Conservation (phyloP, 2,797 vertebrate species). For the Ptychobarbus kaznakovi region DNA sequence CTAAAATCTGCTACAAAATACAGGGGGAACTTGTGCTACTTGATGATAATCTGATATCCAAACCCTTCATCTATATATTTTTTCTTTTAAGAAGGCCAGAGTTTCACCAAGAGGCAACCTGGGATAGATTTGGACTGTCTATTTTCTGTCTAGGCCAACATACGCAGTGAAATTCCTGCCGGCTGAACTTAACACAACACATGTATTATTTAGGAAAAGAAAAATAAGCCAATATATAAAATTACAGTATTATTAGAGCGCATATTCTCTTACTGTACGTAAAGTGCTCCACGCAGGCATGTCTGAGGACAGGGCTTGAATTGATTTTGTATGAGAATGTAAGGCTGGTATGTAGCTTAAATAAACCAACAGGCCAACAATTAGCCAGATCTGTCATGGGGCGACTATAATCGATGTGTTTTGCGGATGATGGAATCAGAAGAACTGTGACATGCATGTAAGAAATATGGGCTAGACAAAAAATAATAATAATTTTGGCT, state of each 20-base stretch:
- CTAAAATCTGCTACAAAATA: constrained; percentile 82
- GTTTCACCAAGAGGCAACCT: constrained; percentile 68
- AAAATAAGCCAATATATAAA: constrained; percentile 75
- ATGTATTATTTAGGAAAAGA: constrained; percentile 70
- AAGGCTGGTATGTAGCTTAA: constrained; percentile 63
- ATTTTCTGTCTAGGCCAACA: constrained; percentile 74
- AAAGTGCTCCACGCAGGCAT: constrained; percentile 63
- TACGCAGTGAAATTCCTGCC: constrained; percentile 67
- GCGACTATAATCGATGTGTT: constrained; percentile 46
- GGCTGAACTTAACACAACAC: constrained; percentile 71
- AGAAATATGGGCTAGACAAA: constrained; percentile 22
- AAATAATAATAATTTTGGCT: constrained; percentile 20
- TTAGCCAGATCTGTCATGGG: constrained; percentile 53
- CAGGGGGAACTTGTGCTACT: constrained; percentile 77
- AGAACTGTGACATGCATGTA: constrained; percentile 36
- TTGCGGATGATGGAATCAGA: constrained; percentile 55
- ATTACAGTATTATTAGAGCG: constrained; percentile 77
- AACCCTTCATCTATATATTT: constrained; percentile 73
- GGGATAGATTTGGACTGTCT: constrained; percentile 75
- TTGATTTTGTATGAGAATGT: constrained; percentile 66
- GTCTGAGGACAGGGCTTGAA: constrained; percentile 62
- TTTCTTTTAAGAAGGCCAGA: constrained; percentile 70
- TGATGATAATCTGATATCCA: constrained; percentile 83
- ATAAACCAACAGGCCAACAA: constrained; percentile 56
- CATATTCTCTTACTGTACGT: constrained; percentile 62